Evolutionary conservation across 2,797 vertebrate genomes (phyloP).

Genomic region (Melanotaenia maccullochi): DNA sequence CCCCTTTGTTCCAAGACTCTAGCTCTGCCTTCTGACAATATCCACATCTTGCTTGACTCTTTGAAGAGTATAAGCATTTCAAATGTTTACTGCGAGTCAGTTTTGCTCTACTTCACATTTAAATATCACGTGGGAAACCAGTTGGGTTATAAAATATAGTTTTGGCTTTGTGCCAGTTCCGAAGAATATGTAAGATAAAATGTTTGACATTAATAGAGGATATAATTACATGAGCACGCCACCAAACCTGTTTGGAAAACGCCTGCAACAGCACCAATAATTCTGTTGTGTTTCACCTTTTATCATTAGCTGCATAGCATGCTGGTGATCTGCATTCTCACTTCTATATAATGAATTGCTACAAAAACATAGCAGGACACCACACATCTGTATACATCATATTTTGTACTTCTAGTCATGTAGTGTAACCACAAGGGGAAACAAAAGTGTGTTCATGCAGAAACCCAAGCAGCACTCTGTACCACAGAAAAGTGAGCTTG

Average conservation of each 20-base stretch:
- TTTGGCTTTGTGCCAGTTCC: constrained; percentile 52
- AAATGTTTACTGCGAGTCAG: constrained; percentile 55
- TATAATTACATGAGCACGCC: constrained; percentile 29
- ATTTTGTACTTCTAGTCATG: constrained; percentile 3
- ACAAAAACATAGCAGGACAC: constrained; percentile 14
- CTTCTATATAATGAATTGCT: constrained; percentile 19
- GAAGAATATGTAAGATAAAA: constrained; percentile 33
- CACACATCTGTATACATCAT: not conserved
- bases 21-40: constrained; percentile 6
- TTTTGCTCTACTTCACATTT: constrained; percentile 45
- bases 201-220: constrained; percentile 20
- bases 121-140: constrained; percentile 61
- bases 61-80: constrained; percentile 60
- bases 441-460: constrained; percentile 20
- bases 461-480: constrained; percentile 31
- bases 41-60: constrained; percentile 23
- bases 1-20: not conserved
- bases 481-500: constrained; percentile 36
- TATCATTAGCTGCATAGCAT: constrained; percentile 32
- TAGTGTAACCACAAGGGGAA: constrained; percentile 13
- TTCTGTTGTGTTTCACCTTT: constrained; percentile 14
- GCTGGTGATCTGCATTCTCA: not conserved
- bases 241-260: constrained; percentile 36
- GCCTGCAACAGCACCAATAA: constrained; percentile 34
- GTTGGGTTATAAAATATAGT: constrained; percentile 58